Conservation (phyloP, 2,888 invertebrate genomes). For the Tenthredo livida region DNA sequence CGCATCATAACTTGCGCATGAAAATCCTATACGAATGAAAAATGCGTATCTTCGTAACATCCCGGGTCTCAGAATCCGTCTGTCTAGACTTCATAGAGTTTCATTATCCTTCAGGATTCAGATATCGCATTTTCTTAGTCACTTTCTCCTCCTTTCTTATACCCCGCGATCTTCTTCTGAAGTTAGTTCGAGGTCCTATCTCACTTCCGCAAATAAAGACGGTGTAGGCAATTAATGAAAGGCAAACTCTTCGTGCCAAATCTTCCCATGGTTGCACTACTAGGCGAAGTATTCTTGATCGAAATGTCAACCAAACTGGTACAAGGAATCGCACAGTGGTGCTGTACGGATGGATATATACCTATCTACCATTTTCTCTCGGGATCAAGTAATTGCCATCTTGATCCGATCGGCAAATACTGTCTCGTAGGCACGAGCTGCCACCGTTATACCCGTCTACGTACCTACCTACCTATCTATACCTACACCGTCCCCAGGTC, state of each 20-base stretch:
- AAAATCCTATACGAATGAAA: not conserved
- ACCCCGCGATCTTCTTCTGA: not conserved
- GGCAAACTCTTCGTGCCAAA: conserved; percentile 26
- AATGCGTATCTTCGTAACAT: not conserved
- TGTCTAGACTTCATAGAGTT: not conserved
- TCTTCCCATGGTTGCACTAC: not conserved
- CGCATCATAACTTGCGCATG: not conserved
- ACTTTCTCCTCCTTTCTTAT: not conserved
- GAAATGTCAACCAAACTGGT: not conserved
- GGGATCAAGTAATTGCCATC: conserved; percentile 71
- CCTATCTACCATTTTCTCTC: conserved; percentile 58
- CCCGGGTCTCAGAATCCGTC: not conserved
- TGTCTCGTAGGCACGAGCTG: conserved; percentile 54
- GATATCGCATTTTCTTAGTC: not conserved
- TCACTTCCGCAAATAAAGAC: not conserved
- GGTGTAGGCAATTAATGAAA: not conserved
- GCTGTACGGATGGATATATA: not conserved
- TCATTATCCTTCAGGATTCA: not conserved
- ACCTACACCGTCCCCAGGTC: conserved; percentile 51
- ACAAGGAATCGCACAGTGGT: not conserved
- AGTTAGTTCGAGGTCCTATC: not conserved
- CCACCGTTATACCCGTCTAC: conserved; percentile 57
- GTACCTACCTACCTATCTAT: conserved; percentile 50
- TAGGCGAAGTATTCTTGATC: not conserved
- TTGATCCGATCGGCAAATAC: conserved; percentile 68